Evolutionary conservation across 2,797 vertebrate species (phyloP).

Genomic region (Esox masquinongy): DNA sequence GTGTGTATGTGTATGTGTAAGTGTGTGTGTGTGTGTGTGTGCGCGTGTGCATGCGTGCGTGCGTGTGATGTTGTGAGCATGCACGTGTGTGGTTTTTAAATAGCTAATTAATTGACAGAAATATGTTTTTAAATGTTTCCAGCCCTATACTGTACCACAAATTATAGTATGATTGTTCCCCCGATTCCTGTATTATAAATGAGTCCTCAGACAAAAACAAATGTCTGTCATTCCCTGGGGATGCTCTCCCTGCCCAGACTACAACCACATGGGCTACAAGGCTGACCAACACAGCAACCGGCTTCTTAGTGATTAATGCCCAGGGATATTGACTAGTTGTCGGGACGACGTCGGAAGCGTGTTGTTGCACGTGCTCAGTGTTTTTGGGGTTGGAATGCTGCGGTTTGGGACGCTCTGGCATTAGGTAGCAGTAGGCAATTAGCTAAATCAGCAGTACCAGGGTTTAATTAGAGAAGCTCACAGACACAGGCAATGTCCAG

Average conservation of each 20-base stretch:
- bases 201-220: constrained; percentile 25
- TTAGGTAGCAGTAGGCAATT: constrained; percentile 68
- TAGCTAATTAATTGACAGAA: not conserved
- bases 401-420: constrained; percentile 64
- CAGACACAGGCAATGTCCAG: constrained; percentile 69
- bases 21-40: not conserved
- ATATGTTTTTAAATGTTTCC: not conserved
- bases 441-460: constrained; percentile 77
- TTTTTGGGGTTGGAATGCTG: constrained; percentile 61
- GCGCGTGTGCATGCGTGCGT: not conserved
- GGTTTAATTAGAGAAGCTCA: constrained; percentile 78
- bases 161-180: constrained; percentile 27
- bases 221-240: constrained; percentile 7
- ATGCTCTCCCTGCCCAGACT: constrained; percentile 22
- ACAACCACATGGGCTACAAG: constrained; percentile 29
- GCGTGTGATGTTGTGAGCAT: too few species aligned
- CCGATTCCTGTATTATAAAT: constrained; percentile 25
- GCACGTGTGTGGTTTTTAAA: too few species aligned
- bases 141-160: constrained; percentile 3
- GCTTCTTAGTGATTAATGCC: constrained; percentile 69
- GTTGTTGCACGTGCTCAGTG: constrained; percentile 65
- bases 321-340: constrained; percentile 73
- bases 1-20: not conserved
- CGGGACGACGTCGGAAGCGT: constrained; percentile 58
- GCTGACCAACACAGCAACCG: constrained; percentile 26